Conservation (phyloP, 2,888 invertebrate genomes). For the Zhuqinia jingwanae region DNA sequence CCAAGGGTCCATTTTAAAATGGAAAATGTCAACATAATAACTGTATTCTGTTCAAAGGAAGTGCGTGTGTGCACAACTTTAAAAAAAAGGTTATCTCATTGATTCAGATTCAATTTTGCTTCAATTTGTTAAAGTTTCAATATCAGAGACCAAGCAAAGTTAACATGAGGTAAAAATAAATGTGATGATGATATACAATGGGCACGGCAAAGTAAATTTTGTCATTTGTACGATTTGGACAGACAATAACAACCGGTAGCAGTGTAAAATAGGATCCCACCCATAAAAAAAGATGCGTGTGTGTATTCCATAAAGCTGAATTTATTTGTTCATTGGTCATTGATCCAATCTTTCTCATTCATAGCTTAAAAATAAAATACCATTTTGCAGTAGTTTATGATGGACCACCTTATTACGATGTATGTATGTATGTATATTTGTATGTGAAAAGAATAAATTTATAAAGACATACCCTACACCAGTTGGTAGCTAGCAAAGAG, state of each 20-base stretch:
- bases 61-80: not conserved
- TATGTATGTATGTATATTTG: not conserved
- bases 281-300: slow-evolving; percentile 45
- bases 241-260: slow-evolving; percentile 40
- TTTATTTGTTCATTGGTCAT: slow-evolving; percentile 51
- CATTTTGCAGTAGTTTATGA: not conserved
- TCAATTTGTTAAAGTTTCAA: not conserved
- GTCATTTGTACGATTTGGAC: slow-evolving; percentile 34
- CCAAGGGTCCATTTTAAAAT: slow-evolving; percentile 32
- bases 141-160: not conserved
- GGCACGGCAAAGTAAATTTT: not conserved
- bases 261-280: slow-evolving; percentile 27
- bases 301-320: not conserved
- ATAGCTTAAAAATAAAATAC: not conserved
- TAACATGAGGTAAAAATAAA: slow-evolving; percentile 18
- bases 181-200: slow-evolving; percentile 9
- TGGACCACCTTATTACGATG: not conserved
- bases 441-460: too few relatives aligned
- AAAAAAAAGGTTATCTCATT: slow-evolving; percentile 13
- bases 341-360: slow-evolving; percentile 22
- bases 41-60: not conserved
- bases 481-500: not conserved
- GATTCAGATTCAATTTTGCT: not conserved
- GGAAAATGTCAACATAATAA: slow-evolving; percentile 45
- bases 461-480: too few relatives aligned